Conservation (phyloP, 2,113 vertebrate genomes). For the Bucco capensis region DNA sequence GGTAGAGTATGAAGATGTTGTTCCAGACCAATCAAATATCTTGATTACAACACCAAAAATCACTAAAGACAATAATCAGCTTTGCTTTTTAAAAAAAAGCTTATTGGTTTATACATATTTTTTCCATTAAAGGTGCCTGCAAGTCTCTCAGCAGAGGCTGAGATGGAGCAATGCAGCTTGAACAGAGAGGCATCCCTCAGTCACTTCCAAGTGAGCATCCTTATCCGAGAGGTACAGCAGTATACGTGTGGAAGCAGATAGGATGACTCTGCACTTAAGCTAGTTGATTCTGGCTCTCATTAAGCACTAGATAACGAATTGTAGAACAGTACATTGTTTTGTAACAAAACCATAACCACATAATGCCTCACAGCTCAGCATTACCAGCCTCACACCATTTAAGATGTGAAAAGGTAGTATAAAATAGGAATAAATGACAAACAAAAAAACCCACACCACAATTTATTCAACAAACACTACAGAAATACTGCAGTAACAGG, state of each 20-base stretch:
- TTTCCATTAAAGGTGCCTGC: background rate
- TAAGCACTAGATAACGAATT: background rate
- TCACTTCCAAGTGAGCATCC: fast-evolving
- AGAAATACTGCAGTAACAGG: background rate
- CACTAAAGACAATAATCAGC: background rate
- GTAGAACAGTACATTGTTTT: background rate
- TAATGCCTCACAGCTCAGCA: background rate
- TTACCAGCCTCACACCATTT: background rate
- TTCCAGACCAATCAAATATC: background rate
- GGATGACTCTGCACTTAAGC: background rate
- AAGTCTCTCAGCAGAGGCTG: background rate
- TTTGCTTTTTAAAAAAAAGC: background rate
- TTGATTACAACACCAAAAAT: background rate
- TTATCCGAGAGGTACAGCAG: background rate
- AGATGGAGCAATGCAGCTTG: background rate
- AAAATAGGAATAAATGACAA: background rate
- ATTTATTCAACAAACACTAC: background rate
- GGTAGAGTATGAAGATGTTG: background rate
- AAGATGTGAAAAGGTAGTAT: background rate
- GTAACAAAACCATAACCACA: background rate
- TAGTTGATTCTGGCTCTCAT: background rate
- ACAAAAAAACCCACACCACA: too few relatives aligned
- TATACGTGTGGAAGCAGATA: background rate
- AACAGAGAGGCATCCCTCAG: background rate
- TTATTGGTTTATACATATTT: background rate